Evolutionary conservation across 2,113 vertebrate genomes (phyloP).

Genomic region (Stigmatopora nigra): DNA sequence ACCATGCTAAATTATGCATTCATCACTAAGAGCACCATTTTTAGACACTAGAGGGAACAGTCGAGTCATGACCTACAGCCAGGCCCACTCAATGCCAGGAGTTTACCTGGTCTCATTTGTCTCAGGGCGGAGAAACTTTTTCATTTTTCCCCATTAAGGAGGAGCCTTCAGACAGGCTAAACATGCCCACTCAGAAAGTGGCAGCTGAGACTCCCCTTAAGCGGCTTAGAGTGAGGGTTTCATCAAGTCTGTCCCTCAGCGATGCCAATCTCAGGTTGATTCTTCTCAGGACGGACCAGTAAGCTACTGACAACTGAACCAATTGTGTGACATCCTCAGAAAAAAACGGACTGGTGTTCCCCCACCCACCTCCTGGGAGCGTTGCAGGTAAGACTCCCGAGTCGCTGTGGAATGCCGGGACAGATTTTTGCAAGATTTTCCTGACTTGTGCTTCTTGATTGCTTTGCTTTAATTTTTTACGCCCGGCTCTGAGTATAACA

Average conservation of each 20-base stretch:
- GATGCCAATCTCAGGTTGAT: slow-evolving; percentile 52
- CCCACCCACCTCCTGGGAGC: slow-evolving; percentile 8
- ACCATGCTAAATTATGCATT: too few relatives aligned
- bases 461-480: background rate
- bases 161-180: slow-evolving; percentile 53
- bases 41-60: slow-evolving; percentile 46
- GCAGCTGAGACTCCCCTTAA: slow-evolving; percentile 31
- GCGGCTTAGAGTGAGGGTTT: slow-evolving; percentile 8
- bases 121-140: slow-evolving; percentile 57
- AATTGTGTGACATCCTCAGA: slow-evolving; percentile 16
- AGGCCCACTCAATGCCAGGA: background rate
- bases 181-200: slow-evolving; percentile 32
- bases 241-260: slow-evolving; percentile 24
- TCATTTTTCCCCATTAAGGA: slow-evolving; percentile 48
- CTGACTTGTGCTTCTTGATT: slow-evolving; percentile 33
- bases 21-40: background rate
- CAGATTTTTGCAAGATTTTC: slow-evolving; percentile 63
- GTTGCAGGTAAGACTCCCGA: slow-evolving; percentile 61
- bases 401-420: slow-evolving; percentile 60
- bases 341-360: slow-evolving; percentile 19
- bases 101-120: slow-evolving; percentile 63
- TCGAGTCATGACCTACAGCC: slow-evolving; percentile 24
- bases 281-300: slow-evolving; percentile 29
- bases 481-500: background rate
- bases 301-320: slow-evolving; percentile 13